Percentiles rank a stretch among this genome's conserved stretches.
Evolutionary conservation across 92 coral and sea anemone species (phyloP).

Genomic region (Phenganax marumi): DNA sequence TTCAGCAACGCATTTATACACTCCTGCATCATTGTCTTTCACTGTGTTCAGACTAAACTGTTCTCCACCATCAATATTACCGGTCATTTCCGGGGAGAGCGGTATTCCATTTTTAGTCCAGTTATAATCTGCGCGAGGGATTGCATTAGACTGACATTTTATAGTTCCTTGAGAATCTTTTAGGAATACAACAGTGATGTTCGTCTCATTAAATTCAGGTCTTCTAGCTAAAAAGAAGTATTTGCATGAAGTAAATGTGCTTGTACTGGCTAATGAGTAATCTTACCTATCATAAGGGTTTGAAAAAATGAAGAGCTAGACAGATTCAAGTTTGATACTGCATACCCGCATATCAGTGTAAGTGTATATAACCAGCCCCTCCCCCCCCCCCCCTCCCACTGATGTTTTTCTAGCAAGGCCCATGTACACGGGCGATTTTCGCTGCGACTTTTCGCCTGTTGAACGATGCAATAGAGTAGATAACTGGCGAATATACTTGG

Average conservation of each 20-base stretch:
- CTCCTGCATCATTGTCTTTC: constrained; percentile 57
- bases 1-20: constrained; percentile 69
- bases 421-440: too few relatives aligned
- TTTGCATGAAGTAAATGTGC: neutral
- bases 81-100: neutral
- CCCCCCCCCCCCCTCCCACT: too few relatives aligned
- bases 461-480: too few relatives aligned
- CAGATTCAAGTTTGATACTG: too few relatives aligned
- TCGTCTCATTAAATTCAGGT: constrained; percentile 22
- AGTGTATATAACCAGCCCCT: too few relatives aligned
- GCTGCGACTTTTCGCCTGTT: too few relatives aligned
- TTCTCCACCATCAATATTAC: neutral
- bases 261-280: too few relatives aligned
- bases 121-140: constrained; percentile 27
- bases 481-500: too few relatives aligned
- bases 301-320: too few relatives aligned
- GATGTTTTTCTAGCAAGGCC: too few relatives aligned
- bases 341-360: too few relatives aligned
- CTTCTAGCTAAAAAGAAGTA: constrained; percentile 21
- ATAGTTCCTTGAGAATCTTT: neutral
- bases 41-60: constrained; percentile 33
- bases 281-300: too few relatives aligned
- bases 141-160: constrained; percentile 22
- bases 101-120: constrained; percentile 26
- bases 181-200: neutral